Conservation (phyloP, 2,797 vertebrate species). For the Podarcis lilfordi region DNA sequence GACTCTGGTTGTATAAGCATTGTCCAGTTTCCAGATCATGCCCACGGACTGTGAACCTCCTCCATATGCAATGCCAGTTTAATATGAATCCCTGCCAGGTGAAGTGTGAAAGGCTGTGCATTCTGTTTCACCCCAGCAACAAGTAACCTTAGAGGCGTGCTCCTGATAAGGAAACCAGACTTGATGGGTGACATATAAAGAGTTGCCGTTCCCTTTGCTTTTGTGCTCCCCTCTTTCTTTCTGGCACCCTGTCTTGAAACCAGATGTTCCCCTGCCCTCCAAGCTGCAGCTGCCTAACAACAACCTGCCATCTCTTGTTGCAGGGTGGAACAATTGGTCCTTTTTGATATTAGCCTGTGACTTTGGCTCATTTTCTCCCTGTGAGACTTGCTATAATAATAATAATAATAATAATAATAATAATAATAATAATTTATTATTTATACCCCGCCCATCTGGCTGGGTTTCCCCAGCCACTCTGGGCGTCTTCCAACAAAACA, state of each 20-base stretch:
- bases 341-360: neutral
- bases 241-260: neutral
- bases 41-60: constrained; percentile 9
- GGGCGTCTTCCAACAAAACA: too few relatives aligned
- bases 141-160: neutral
- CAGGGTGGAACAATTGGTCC: neutral
- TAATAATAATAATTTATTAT: too few relatives aligned
- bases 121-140: neutral
- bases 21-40: neutral
- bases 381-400: too few relatives aligned
- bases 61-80: neutral
- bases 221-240: neutral
- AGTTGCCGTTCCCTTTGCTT: neutral
- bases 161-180: neutral
- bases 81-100: neutral
- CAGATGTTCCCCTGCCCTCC: neutral
- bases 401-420: too few relatives aligned
- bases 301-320: neutral
- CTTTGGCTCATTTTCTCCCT: neutral
- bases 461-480: too few relatives aligned
- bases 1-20: neutral
- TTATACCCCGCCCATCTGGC: too few relatives aligned
- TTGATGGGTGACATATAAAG: too few relatives aligned
- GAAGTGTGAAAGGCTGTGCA: neutral
- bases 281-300: neutral